phyloP scores from a whole-genome alignment of 2,888 invertebrate genomes.

The Lobophora halterata region DNA sequence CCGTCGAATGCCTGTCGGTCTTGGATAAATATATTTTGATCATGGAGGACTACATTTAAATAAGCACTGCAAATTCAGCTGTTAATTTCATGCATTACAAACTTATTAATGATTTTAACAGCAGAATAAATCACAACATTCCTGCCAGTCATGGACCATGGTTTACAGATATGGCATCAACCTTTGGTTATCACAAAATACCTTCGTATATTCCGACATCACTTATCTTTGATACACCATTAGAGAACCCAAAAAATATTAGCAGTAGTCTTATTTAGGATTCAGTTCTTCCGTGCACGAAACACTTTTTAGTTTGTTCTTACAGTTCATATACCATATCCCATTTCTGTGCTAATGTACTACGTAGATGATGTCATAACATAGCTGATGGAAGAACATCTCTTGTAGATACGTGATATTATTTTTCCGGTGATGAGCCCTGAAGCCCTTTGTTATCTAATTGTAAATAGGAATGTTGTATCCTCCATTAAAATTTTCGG shows the following conservation, averaged over 20 bases:
- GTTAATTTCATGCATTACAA: conserved; percentile 29
- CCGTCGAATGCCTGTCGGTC: no score
- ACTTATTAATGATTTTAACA: conserved; percentile 37
- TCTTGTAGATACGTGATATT: conserved; percentile 22
- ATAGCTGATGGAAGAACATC: conserved; percentile 21
- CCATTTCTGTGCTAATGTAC: conserved; percentile 43
- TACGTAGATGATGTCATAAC: conserved; percentile 25
- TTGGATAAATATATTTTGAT: conserved; percentile 23
- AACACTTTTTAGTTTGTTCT: conserved; percentile 20
- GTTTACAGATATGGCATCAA: conserved; percentile 37
- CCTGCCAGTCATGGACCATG: conserved; percentile 45
- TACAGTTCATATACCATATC: conserved; percentile 30
- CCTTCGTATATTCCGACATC: conserved; percentile 34
- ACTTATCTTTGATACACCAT: conserved; percentile 24
- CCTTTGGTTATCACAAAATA: conserved; percentile 41
- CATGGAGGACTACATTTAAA: conserved; percentile 33
- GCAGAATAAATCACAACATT: conserved; percentile 46
- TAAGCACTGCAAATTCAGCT: conserved; percentile 24
- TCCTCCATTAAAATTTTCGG: conserved; percentile 14
- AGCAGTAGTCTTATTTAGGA: conserved; percentile 24
- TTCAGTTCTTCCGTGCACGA: conserved; percentile 42
- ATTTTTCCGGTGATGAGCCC: conserved; percentile 16
- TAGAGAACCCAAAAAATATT: conserved; percentile 27
- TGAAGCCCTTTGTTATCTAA: conserved; percentile 4
- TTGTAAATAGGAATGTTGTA: conserved; percentile 42